These are phyloP conservation scores for Anoplopoma fimbria DNA, from an alignment of 2,113 vertebrate species.

Conservation along the genomic window DNA sequence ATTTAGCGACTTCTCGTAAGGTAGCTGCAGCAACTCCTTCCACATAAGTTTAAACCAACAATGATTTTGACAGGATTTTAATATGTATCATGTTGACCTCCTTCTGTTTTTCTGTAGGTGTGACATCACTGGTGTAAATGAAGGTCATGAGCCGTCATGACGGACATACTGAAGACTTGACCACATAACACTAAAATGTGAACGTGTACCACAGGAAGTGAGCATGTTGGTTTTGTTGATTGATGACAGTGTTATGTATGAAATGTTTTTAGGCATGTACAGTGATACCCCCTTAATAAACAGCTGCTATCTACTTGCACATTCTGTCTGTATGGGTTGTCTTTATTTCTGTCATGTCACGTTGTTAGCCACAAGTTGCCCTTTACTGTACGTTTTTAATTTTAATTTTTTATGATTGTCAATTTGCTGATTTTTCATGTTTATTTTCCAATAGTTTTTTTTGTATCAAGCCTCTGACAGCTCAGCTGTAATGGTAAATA, in stretches of 20 bases:
- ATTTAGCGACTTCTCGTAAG: neutral
- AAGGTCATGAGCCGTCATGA: neutral
- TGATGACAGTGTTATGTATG: conserved; percentile 25
- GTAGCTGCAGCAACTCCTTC: neutral
- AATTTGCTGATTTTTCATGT: neutral
- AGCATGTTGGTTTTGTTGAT: conserved; percentile 10
- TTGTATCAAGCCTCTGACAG: neutral
- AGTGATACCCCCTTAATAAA: conserved; percentile 49
- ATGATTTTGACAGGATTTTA: neutral
- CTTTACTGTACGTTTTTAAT: neutral
- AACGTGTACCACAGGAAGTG: conserved; percentile 30
- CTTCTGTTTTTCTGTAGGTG: conserved; percentile 64
- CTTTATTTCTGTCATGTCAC: neutral
- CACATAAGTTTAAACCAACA: neutral
- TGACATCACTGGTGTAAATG: conserved; percentile 78
- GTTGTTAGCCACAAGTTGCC: neutral
- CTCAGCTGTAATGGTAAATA: neutral
- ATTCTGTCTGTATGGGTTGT: neutral
- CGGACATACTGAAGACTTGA: neutral
- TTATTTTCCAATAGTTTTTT: neutral
- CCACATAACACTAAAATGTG: neutral
- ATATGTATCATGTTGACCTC: neutral
- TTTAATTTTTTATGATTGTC: neutral
- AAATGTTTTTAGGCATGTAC: conserved; percentile 59
- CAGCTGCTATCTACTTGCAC: conserved; percentile 10